phyloP scores from a whole-genome alignment of 1,140 invertebrate genomes.

The Dufourea novaeangliae region DNA sequence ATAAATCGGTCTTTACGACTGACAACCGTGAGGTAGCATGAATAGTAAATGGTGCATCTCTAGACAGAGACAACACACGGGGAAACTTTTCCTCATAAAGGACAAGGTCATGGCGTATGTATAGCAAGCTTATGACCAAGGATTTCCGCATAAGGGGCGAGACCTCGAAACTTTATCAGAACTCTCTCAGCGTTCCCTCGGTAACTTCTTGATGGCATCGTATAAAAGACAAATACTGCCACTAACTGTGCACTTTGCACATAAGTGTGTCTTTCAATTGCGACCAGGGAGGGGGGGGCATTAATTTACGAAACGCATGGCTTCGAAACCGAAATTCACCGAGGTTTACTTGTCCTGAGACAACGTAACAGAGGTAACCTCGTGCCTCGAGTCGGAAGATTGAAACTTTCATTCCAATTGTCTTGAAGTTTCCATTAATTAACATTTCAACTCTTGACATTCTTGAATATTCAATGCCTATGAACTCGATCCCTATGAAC shows the following conservation, averaged over 20 bases:
- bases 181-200: background rate
- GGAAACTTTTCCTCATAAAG: conserved; percentile 8
- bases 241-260: background rate
- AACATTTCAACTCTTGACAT: too few species aligned
- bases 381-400: background rate
- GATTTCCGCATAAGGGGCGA: conserved; percentile 1
- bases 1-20: background rate
- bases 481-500: too few species aligned
- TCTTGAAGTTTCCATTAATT: too few species aligned
- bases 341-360: background rate
- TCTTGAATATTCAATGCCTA: too few species aligned
- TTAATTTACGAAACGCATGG: background rate
- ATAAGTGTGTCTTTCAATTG: conserved; percentile 7
- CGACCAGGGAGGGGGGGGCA: too few species aligned
- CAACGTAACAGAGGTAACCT: background rate
- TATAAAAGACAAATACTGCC: conserved; percentile 16
- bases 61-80: background rate
- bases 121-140: conserved; percentile 12
- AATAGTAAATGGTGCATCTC: background rate
- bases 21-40: background rate
- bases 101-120: conserved; percentile 7
- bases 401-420: background rate
- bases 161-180: conserved; percentile 20
- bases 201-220: conserved; percentile 13
- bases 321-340: background rate